A percentile compares a stretch with the other conserved stretches of the same genome.
Conservation (phyloP, 2,113 vertebrate genomes). For the Seriola aureovittata region DNA sequence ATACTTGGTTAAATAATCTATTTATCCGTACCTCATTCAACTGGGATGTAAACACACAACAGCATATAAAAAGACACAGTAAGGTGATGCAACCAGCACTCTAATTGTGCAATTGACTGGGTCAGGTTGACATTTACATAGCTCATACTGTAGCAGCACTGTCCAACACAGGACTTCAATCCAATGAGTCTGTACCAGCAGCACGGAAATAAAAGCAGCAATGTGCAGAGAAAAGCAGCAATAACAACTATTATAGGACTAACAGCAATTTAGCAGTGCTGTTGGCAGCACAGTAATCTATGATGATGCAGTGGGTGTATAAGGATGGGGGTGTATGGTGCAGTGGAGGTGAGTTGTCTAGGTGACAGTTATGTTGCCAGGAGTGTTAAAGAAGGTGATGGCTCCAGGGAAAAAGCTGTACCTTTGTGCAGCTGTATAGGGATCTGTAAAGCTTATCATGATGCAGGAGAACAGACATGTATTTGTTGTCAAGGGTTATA, state of each 20-base stretch:
- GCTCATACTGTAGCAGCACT: neutral
- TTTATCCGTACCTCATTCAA: neutral
- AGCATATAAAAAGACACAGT: neutral
- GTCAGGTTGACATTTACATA: neutral
- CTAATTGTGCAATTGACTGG: neutral
- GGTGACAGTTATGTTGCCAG: constrained; percentile 8
- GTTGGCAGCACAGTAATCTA: neutral
- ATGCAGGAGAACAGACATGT: neutral
- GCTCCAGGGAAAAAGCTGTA: neutral
- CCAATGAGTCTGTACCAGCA: neutral
- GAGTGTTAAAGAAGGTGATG: neutral
- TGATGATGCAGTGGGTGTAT: neutral
- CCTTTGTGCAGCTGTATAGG: neutral
- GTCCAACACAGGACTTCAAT: neutral
- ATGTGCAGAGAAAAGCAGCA: constrained; percentile 23
- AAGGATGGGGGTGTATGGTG: neutral
- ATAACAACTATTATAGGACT: constrained; percentile 6
- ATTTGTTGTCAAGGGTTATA: neutral
- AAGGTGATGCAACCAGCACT: neutral
- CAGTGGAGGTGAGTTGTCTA: neutral
- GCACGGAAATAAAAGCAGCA: constrained; percentile 3
- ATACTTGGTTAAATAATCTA: neutral
- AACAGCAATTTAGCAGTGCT: constrained; percentile 18
- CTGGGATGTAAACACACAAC: neutral
- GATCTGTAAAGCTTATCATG: neutral